phyloP scores from a whole-genome alignment of 23 tunicate species.

The Aplidium turbinatum region DNA sequence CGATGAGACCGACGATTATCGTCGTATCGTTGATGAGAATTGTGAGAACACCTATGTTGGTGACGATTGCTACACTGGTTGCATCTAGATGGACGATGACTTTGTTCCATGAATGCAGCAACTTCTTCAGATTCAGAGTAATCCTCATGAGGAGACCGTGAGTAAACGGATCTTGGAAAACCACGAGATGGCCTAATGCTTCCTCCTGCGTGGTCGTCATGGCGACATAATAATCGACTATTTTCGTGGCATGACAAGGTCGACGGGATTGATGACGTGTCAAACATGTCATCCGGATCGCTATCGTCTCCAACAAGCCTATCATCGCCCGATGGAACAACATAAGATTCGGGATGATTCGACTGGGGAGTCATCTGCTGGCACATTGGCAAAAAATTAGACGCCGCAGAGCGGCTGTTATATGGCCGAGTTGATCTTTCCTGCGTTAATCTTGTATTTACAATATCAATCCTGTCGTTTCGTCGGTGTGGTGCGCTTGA shows the following conservation, averaged over 20 bases:
- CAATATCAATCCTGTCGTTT: background rate
- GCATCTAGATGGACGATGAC: background rate
- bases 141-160: slow-evolving; percentile 24
- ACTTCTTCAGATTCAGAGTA: slow-evolving; percentile 63
- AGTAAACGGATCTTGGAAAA: background rate
- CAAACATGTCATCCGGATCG: slow-evolving; percentile 37
- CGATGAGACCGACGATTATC: slow-evolving; percentile 15
- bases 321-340: background rate
- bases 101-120: slow-evolving; percentile 35
- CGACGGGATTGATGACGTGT: slow-evolving; percentile 11
- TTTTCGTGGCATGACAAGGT: slow-evolving; percentile 19
- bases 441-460: background rate
- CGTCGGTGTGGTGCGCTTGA: background rate
- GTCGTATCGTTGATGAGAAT: slow-evolving; percentile 3
- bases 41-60: background rate
- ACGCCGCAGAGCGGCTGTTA: background rate
- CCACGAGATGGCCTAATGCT: background rate
- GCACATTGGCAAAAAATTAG: background rate
- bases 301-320: background rate
- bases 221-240: slow-evolving; percentile 31
- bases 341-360: background rate
- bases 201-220: slow-evolving; percentile 20
- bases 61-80: slow-evolving; percentile 13
- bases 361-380: slow-evolving; percentile 1
- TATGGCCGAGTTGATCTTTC: background rate